Conservation (phyloP, 1,140 invertebrate genomes). For the Trichomalopsis sarcophagae region DNA sequence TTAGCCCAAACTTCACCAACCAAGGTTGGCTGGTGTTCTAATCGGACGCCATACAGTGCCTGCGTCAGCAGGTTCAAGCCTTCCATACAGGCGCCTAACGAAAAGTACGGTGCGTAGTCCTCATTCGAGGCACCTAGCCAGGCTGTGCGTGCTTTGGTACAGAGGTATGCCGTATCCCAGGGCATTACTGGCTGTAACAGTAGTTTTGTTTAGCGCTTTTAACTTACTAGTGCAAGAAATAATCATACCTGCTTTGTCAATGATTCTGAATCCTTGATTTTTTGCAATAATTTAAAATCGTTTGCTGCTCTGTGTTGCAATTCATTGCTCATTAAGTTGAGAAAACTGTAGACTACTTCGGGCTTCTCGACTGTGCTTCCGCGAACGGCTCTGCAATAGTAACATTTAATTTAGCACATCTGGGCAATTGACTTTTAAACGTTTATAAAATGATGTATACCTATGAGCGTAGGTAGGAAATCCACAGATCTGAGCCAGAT, state of each 20-base stretch:
- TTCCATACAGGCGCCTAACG: constrained; percentile 96
- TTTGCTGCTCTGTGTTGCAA: constrained; percentile 79
- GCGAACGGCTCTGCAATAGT: constrained; percentile 83
- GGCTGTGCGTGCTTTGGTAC: constrained; percentile 81
- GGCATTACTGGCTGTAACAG: constrained; percentile 76
- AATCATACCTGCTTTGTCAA: constrained; percentile 59
- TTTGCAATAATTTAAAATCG: constrained; percentile 85
- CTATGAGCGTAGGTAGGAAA: constrained; percentile 92
- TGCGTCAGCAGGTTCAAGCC: constrained; percentile 91
- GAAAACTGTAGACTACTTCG: constrained; percentile 85
- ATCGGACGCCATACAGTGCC: constrained; percentile 85
- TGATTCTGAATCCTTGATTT: constrained; percentile 81
- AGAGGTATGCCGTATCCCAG: constrained; percentile 92
- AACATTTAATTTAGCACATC: not conserved
- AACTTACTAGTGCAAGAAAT: not conserved
- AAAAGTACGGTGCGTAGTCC: constrained; percentile 93
- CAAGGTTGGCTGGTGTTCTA: constrained; percentile 80
- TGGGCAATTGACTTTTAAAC: not conserved
- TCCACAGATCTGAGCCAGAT: constrained; percentile 89
- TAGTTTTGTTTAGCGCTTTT: not conserved
- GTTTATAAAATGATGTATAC: constrained; percentile 64
- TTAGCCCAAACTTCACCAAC: constrained; percentile 88
- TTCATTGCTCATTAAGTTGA: constrained; percentile 84
- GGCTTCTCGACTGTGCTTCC: constrained; percentile 91
- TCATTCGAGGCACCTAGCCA: constrained; percentile 80